Conservation (phyloP, 2,113 vertebrate species). For the Trogon surrucura region DNA sequence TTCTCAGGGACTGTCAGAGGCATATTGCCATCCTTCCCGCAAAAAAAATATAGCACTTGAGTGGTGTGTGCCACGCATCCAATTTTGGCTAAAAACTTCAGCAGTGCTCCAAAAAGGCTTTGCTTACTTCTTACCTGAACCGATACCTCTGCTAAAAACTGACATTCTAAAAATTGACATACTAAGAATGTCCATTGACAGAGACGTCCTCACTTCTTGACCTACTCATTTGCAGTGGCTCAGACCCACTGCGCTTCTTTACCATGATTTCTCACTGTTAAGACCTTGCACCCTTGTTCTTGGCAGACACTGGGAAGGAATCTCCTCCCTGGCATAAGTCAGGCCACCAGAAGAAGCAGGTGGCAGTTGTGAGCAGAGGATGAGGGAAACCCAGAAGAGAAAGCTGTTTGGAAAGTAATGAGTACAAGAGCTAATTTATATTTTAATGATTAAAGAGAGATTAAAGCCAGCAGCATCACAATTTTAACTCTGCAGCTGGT, state of each 20-base stretch:
- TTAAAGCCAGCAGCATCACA: slow-evolving; percentile 62
- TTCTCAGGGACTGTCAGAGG: neutral
- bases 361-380: slow-evolving; percentile 58
- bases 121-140: neutral
- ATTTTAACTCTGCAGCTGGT: slow-evolving; percentile 69
- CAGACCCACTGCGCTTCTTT: neutral
- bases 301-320: neutral
- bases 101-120: neutral
- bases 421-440: slow-evolving; percentile 72
- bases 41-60: neutral
- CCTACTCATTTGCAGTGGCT: neutral
- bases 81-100: neutral
- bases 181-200: neutral
- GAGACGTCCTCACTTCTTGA: neutral
- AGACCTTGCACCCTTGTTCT: neutral
- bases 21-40: neutral
- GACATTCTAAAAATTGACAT: neutral
- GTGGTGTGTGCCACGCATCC: fast-evolving
- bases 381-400: slow-evolving; percentile 51
- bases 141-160: neutral
- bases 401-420: slow-evolving; percentile 57
- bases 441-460: slow-evolving; percentile 74
- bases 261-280: neutral
- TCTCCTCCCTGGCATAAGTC: neutral
- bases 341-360: slow-evolving; percentile 59